phyloP scores from a whole-genome alignment of 2,888 invertebrate species.

The Spodoptera picta region DNA sequence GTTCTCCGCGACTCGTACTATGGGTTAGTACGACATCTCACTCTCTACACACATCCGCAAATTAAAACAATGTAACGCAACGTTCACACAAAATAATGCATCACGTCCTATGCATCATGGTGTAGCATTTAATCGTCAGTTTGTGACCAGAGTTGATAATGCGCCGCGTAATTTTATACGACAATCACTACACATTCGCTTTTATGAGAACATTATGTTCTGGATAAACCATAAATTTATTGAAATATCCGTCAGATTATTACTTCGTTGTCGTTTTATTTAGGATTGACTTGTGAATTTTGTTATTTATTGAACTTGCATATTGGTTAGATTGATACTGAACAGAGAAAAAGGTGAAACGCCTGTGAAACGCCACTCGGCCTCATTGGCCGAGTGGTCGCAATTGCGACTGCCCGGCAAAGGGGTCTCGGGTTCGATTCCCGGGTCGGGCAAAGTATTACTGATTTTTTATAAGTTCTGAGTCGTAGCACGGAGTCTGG shows the following conservation, averaged over 20 bases:
- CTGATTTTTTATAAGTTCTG: too few species aligned
- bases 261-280: constrained; percentile 31
- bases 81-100: constrained; percentile 67
- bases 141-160: constrained; percentile 71
- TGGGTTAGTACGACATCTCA: too few species aligned
- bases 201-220: constrained; percentile 36
- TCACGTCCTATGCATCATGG: constrained; percentile 71
- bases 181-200: constrained; percentile 50
- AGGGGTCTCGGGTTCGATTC: too few species aligned
- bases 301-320: too few species aligned
- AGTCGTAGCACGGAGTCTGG: too few species aligned
- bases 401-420: too few species aligned
- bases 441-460: too few species aligned
- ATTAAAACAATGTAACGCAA: constrained; percentile 56
- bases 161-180: constrained; percentile 57
- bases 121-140: constrained; percentile 75
- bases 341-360: too few species aligned
- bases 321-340: too few species aligned
- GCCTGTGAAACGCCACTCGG: too few species aligned
- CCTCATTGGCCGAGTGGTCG: too few species aligned
- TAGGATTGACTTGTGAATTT: not conserved
- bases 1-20: too few species aligned
- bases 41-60: constrained; percentile 7
- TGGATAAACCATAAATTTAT: constrained; percentile 23
- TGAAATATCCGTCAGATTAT: constrained; percentile 32